Percentiles rank a stretch among this genome's conserved stretches.
Conservation (phyloP, 1,140 invertebrate species). For the Neodiprion virginianus region DNA sequence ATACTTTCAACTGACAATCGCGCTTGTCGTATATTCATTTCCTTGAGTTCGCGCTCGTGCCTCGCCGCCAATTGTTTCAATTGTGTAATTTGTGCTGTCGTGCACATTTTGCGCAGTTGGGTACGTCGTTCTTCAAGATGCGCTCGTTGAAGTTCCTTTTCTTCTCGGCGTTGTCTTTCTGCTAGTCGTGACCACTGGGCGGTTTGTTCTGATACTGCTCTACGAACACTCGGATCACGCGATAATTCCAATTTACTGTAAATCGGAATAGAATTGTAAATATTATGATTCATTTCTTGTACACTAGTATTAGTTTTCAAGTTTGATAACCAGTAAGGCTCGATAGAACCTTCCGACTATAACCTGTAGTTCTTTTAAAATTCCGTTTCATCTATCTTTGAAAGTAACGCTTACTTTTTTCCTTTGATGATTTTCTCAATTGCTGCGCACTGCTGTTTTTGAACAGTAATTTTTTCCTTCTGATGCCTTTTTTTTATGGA, state of each 20-base stretch:
- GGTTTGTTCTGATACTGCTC: conserved; percentile 88
- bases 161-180: conserved; percentile 87
- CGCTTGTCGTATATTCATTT: conserved; percentile 94
- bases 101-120: conserved; percentile 85
- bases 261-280: conserved; percentile 33
- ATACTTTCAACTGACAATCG: conserved; percentile 96
- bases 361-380: neutral
- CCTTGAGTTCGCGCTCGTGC: conserved; percentile 94
- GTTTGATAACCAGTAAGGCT: too few relatives aligned
- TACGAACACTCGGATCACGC: conserved; percentile 79
- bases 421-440: conserved; percentile 95
- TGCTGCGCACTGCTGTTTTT: conserved; percentile 93
- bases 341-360: neutral
- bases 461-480: conserved; percentile 90
- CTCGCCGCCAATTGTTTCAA: conserved; percentile 89
- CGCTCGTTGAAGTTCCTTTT: conserved; percentile 84
- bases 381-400: too few relatives aligned
- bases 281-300: conserved; percentile 6
- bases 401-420: conserved; percentile 74
- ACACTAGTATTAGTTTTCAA: conserved; percentile 15
- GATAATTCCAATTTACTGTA: conserved; percentile 80
- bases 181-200: conserved; percentile 93
- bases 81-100: conserved; percentile 83
- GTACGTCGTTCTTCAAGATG: conserved; percentile 88
- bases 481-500: conserved; percentile 89